phyloP scores from a whole-genome alignment of 2,888 invertebrate genomes.

The Sarcophaga carnaria region DNA sequence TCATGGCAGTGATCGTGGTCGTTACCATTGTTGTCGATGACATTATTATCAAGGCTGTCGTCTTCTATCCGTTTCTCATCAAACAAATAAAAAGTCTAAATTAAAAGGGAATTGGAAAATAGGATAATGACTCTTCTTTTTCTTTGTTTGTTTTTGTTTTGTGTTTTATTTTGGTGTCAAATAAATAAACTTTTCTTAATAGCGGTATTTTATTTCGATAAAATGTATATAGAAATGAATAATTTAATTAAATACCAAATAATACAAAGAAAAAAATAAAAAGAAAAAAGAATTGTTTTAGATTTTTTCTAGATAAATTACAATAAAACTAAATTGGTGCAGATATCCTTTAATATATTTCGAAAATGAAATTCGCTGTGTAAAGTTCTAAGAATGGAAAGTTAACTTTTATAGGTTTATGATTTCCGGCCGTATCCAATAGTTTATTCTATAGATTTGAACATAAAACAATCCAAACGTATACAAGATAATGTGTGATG shows the following conservation, averaged over 20 bases:
- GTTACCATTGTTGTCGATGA: conserved; percentile 54
- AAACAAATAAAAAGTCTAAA: conserved; percentile 78
- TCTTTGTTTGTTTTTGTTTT: conserved; percentile 19
- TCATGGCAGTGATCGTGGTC: conserved; percentile 51
- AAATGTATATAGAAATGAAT: background rate
- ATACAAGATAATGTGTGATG: no score
- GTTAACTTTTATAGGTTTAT: no score
- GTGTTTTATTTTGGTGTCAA: conserved; percentile 18
- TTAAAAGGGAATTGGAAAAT: conserved; percentile 75
- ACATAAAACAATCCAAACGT: no score
- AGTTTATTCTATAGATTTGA: no score
- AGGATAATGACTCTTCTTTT: conserved; percentile 71
- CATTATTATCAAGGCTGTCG: conserved; percentile 40
- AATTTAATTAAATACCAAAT: conserved; percentile 37
- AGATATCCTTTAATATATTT: background rate
- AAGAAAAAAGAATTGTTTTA: conserved; percentile 26
- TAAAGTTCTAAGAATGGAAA: background rate
- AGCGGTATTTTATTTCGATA: conserved; percentile 62
- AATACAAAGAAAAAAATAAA: conserved; percentile 33
- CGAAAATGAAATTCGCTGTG: background rate
- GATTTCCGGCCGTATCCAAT: no score
- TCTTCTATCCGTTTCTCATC: conserved; percentile 76
- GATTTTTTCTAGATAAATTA: conserved; percentile 7
- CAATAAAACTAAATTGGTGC: conserved; percentile 7
- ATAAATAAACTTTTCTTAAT: conserved; percentile 46